Evolutionary conservation across 1,140 invertebrate genomes (phyloP), one percentile per base, ranked within the genome.

Genomic region (Telenomus remus): DNA sequence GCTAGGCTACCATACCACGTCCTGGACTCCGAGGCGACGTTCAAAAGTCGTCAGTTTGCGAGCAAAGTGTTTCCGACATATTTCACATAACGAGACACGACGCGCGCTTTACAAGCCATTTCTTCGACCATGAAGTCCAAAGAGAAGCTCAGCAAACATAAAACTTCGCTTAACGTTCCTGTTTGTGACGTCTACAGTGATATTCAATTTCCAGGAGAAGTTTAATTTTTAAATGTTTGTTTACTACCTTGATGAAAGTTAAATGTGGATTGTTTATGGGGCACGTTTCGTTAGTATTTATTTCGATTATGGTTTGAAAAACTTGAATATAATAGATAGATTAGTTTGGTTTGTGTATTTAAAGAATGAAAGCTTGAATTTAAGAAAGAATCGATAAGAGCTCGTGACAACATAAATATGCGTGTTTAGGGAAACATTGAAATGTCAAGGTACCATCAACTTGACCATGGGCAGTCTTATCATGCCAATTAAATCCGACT

Each of bases 381-480:
- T 65, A 60, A 57, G 49, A 57, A 65, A 15, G 12, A 78, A 73
- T 73, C 75, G 27, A 73, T 78, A 73, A 46, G 39, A 27, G 33
- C 59, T 70, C 55, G 55, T 69, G 60, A 55, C 64, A 64, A 78
- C 64, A 19, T 48, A 54, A 73, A 55, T 69, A 69, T 64, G 55
- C 47, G 43, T 73, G 59, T 73, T 72, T 72, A 63, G 66, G 57
- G 47, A 72, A 72, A 50, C 48, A 57, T 42, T 68, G 37, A 77
- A 77, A 72, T 77, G 74, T 77, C 74, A 72, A 77, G 74, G 74
- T 71, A 71, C 61, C 44, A 59, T 71, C 54, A 55, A 66, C 55
- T 49, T 76, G 73, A 43, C 65, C 59, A 55, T 71, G 68, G 49
- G 46, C 14, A 27, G 2, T 72, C 69, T 72, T 64, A 72, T 72